phyloP scores from a whole-genome alignment of 2,113 vertebrate genomes.

The Merops nubicus region DNA sequence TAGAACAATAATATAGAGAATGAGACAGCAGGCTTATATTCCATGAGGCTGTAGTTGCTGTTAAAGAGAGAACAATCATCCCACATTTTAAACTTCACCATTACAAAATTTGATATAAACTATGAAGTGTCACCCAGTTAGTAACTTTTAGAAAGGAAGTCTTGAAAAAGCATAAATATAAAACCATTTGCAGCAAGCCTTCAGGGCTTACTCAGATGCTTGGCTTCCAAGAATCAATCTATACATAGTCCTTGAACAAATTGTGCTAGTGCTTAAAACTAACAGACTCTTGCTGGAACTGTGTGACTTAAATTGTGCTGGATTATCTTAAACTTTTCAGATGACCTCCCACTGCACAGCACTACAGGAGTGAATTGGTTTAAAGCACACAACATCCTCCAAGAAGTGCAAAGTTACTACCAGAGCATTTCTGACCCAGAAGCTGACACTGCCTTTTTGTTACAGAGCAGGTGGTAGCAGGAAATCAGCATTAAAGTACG shows the following conservation, averaged over 20 bases:
- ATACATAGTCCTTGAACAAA: neutral
- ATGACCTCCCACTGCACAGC: neutral
- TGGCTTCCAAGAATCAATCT: neutral
- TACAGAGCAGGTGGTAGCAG: conserved; percentile 9
- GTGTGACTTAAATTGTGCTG: neutral
- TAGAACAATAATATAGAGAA: neutral
- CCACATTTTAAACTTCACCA: neutral
- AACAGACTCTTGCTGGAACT: neutral
- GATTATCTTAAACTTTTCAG: conserved; percentile 14
- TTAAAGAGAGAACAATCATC: neutral
- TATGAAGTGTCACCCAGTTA: neutral
- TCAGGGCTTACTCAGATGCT: neutral
- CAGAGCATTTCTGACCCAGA: conserved; percentile 38
- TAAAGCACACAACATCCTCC: neutral
- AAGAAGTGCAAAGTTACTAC: conserved; percentile 7
- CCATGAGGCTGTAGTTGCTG: neutral
- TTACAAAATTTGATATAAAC: neutral
- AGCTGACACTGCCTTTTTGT: neutral
- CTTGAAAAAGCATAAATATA: conserved; percentile 5
- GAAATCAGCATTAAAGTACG: neutral
- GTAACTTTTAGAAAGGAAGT: neutral
- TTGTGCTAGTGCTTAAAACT: neutral
- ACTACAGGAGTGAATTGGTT: neutral
- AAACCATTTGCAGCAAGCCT: conserved; percentile 5
- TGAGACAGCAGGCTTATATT: neutral